A percentile compares a stretch with the other conserved stretches of the same genome.
Evolutionary conservation across 2,888 invertebrate genomes (phyloP).

Genomic region (Apodemia duryi): DNA sequence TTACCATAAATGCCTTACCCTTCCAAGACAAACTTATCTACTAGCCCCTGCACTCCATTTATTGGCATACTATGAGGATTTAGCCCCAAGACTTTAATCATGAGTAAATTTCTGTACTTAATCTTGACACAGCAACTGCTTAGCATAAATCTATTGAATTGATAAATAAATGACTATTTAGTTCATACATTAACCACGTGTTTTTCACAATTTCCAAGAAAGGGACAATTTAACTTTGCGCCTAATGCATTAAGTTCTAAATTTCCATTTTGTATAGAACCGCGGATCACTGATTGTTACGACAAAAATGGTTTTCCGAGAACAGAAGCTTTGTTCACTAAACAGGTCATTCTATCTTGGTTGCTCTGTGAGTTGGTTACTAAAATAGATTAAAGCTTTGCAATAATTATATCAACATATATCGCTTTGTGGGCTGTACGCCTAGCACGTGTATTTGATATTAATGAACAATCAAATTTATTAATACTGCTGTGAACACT

Average conservation of each 20-base stretch:
- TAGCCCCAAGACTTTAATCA: background rate
- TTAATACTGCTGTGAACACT: constrained; percentile 23
- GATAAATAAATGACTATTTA: constrained; percentile 8
- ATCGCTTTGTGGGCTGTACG: constrained; percentile 52
- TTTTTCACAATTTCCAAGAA: constrained; percentile 39
- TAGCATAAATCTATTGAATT: constrained; percentile 1
- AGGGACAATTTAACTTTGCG: constrained; percentile 43
- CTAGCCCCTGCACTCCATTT: too few species aligned
- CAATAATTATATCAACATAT: constrained; percentile 74
- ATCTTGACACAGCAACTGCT: constrained; percentile 1
- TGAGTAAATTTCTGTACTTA: background rate
- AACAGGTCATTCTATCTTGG: constrained; percentile 46
- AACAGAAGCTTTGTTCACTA: constrained; percentile 37
- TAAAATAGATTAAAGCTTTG: constrained; percentile 67
- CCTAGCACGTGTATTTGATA: constrained; percentile 41
- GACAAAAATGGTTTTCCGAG: constrained; percentile 39
- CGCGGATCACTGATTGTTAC: constrained; percentile 39
- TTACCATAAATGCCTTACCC: too few species aligned
- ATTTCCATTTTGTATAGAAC: constrained; percentile 46
- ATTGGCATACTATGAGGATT: too few species aligned
- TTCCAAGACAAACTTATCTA: too few species aligned
- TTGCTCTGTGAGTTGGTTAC: constrained; percentile 52
- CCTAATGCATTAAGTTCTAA: constrained; percentile 36
- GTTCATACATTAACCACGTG: constrained; percentile 31
- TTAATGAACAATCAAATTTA: constrained; percentile 36